Conservation (phyloP, 2,797 vertebrate genomes). For the Echeneis naucrates region DNA sequence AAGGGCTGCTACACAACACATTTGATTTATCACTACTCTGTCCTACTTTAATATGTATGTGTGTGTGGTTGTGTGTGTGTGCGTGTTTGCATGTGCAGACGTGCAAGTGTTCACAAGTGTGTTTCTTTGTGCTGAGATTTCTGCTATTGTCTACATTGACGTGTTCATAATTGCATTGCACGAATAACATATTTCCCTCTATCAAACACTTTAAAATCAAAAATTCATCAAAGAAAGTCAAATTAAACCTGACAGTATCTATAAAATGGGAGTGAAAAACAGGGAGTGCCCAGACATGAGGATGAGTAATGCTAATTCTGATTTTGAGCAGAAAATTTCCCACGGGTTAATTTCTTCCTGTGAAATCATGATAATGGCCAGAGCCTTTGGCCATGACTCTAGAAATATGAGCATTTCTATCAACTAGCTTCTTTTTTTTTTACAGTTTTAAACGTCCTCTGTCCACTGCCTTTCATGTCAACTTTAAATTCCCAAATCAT, state of each 20-base stretch:
- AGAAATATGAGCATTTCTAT: constrained; percentile 27
- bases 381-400: constrained; percentile 25
- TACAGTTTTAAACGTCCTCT: constrained; percentile 13
- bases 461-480: constrained; percentile 5
- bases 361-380: constrained; percentile 35
- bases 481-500: neutral
- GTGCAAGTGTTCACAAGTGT: neutral
- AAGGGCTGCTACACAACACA: constrained; percentile 42
- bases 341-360: constrained; percentile 26
- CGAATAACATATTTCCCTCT: constrained; percentile 26
- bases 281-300: constrained; percentile 2
- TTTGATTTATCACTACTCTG: constrained; percentile 45
- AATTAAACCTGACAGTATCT: constrained; percentile 44
- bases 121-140: constrained; percentile 2
- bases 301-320: constrained; percentile 34
- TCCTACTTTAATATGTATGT: neutral
- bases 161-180: constrained; percentile 41
- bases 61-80: neutral
- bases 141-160: constrained; percentile 30
- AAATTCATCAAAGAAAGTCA: constrained; percentile 46
- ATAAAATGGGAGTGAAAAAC: too few relatives aligned
- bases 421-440: constrained; percentile 20
- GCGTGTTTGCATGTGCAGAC: neutral
- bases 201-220: constrained; percentile 47
- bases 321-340: constrained; percentile 38